Evolutionary conservation across 2,113 vertebrate species (phyloP), one percentile per base, ranked within the genome.

Genomic region (Micromys minutus): DNA sequence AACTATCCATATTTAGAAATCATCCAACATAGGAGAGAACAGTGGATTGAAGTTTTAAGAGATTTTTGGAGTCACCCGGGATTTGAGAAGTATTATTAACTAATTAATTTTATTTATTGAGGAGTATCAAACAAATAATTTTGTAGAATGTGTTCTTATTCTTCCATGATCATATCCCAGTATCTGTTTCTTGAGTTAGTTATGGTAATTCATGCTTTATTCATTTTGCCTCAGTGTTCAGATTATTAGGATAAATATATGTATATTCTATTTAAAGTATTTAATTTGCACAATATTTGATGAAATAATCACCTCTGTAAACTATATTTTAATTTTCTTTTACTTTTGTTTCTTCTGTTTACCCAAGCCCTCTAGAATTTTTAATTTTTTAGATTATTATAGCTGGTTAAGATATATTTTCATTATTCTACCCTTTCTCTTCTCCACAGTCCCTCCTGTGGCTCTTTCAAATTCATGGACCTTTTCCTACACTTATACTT

Each of bases 31-130:
- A 89, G 16, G 61, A 96, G 88, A 67, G 42, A 63, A 16, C 17
- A 59, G 16, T 90, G 91, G n/a, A 24, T 94, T 81, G 39, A 90
- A 95, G 65, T 9, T 89, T 42, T 86, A 9, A 47, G 75, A 75
- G 63, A 90, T 34, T 10, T 77, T 42, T 34, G 86, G 69, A 95
- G 74, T 71, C 84, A 93, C 67, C 3, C 12, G 84, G 19, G 2
- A 50, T 7, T 65, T 59, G 3, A 90, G 7, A 45, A 45, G 50
- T n/a, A 21, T 22, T 52, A 13, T 55, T 55, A 55, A 39, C 9
- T 34, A 15, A 16, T 42, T 75, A 12, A 26, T 39, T 72, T 15
- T 57, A 57, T 55, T 34, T 79, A 79, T 39, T 31, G 7, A 8
- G 4, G 3, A 17, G 24, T 26, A 42, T 81, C 24, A 59, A 36